Conservation (phyloP, 2,888 invertebrate species). For the Apodemia mormo region DNA sequence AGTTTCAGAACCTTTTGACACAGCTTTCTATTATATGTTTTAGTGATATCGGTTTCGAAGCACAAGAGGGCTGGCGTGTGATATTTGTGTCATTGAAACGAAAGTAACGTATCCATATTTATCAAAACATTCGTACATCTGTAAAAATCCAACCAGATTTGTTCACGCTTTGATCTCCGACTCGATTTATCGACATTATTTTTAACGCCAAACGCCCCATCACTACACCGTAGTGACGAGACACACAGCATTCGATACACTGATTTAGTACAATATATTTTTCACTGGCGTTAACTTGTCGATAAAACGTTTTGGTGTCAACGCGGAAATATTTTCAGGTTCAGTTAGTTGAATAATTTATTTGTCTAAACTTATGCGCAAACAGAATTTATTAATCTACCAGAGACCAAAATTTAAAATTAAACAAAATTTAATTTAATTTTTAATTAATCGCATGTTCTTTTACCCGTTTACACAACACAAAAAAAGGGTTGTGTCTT, state of each 20-base stretch:
- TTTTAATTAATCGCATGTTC: too few species aligned
- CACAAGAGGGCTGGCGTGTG: too few species aligned
- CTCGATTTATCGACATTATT: constrained; percentile 81
- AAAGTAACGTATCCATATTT: constrained; percentile 46
- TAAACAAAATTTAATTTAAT: too few species aligned
- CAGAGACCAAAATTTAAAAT: too few species aligned
- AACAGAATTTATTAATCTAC: too few species aligned
- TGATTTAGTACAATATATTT: constrained; percentile 34
- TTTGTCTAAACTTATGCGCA: neutral
- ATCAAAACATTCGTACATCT: constrained; percentile 33
- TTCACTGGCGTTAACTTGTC: constrained; percentile 25
- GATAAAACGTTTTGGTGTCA: constrained; percentile 26
- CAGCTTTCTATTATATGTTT: too few species aligned
- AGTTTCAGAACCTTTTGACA: too few species aligned
- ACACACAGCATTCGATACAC: constrained; percentile 40
- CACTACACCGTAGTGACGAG: constrained; percentile 68
- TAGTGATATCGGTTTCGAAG: too few species aligned
- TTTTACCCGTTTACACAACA: too few species aligned
- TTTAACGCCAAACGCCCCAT: constrained; percentile 76
- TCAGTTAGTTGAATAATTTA: neutral
- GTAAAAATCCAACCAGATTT: constrained; percentile 67
- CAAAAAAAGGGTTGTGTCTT: too few species aligned
- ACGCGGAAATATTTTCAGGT: constrained; percentile 21
- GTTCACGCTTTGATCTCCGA: constrained; percentile 78
- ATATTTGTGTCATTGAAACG: neutral